Conservation (phyloP, 2,113 vertebrate genomes). For the Oncorhynchus clarkii region DNA sequence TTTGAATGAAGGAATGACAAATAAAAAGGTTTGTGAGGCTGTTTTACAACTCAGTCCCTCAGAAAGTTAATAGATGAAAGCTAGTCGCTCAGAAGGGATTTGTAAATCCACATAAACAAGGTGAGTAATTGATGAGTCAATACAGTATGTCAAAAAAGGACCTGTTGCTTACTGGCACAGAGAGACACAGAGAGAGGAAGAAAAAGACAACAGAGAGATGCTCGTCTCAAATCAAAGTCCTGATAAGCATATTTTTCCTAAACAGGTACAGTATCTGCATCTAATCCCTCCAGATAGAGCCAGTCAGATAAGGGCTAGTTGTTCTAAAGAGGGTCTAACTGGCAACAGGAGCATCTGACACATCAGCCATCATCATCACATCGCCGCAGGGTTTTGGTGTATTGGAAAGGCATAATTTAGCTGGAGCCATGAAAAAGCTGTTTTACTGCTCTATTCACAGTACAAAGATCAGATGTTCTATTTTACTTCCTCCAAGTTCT, state of each 20-base stretch:
- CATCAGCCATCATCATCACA: constrained; percentile 4
- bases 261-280: too few species aligned
- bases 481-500: not conserved
- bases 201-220: constrained; percentile 26
- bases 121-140: constrained; percentile 50
- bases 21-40: not conserved
- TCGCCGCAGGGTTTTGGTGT: too few species aligned
- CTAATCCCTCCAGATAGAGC: too few species aligned
- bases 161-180: constrained; percentile 25
- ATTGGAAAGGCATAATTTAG: not conserved
- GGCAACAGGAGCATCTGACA: not conserved
- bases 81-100: constrained; percentile 4
- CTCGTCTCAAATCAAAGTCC: constrained; percentile 46
- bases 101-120: constrained; percentile 48
- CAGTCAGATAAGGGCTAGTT: not conserved
- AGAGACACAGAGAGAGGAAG: constrained; percentile 25
- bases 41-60: not conserved
- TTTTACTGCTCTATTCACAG: not conserved
- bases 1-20: not conserved
- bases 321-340: not conserved
- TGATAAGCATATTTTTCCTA: too few species aligned
- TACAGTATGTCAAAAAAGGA: constrained; percentile 49
- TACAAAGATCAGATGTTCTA: constrained; percentile 21
- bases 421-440: not conserved
- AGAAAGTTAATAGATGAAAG: not conserved